Base-by-base conservation (phyloP, 37 sponge, comb jelly and placozoan genomes). In the Axinella damicornis region DNA sequence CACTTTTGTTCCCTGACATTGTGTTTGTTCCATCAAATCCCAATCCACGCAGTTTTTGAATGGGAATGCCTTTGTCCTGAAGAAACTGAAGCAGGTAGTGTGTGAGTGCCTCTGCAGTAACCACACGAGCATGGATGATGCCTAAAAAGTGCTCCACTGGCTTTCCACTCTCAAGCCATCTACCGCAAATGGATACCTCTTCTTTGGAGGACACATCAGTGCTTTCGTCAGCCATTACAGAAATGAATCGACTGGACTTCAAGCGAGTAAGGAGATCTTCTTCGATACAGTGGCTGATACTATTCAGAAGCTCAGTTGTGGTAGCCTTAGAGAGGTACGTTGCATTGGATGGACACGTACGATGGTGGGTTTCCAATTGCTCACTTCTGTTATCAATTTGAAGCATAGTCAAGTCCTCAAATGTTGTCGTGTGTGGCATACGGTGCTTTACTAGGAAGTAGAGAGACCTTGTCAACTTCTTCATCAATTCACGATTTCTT, bases 201-300 rank as follows among this genome's bases (percentile, higher is more conserved):
- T 85, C 78, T 69, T 68, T 60, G 15, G 85, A 78, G 39, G 79
- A 65, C 24, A 86, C 65, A 69, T 78, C 79, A 19, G 87, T 78
- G 35, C 87, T 78, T 78, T 86, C 78, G 58, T 86, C 87, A 57
- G 87, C 87, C 87, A 78, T 71, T 40, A 85, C 21, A 20, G 85
- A 86, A 70, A 37, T 71, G 57, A 27, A 66, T 30, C n/a, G 33
- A 35, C 85, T 76, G n/a, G 53, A 37, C 54, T 68, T 85, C 34
- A 83, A 53, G 52, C 66, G 30, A 31, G 46, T 30, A 24, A 83
- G 46, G 32, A 83, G 36, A 37, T 31, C 57, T 46, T 63, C n/a
- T 64, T 83, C 83, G 21, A 82, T 55, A 59, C 52, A 20, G 27
- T 63, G 46, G 22, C 84, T 83, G 74, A 83, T 83, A 58, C 76